A percentile compares a stretch with the other conserved stretches of the same genome.
phyloP scores from a whole-genome alignment of 1,140 invertebrate genomes.

The Drosophila yakuba region DNA sequence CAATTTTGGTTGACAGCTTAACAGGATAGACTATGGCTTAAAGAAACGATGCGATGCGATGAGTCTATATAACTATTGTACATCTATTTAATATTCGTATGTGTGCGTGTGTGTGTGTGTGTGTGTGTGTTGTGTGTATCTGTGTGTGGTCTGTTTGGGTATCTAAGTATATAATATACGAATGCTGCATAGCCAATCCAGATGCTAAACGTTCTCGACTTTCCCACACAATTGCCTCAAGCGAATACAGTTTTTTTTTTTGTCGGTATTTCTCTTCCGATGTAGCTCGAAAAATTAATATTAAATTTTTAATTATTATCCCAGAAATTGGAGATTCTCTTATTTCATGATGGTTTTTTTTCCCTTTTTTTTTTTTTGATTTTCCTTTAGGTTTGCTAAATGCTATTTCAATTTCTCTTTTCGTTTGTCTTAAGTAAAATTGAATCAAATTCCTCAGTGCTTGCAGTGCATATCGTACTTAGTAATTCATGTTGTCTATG shows the following conservation, averaged over 20 bases:
- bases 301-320: conserved; percentile 25
- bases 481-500: conserved; percentile 55
- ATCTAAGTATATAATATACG: conserved; percentile 20
- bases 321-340: conserved; percentile 31
- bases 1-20: conserved; percentile 11
- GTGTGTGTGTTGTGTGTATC: conserved; percentile 9
- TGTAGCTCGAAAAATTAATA: conserved; percentile 40
- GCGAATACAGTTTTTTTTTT: conserved; percentile 9
- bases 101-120: conserved; percentile 10
- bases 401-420: conserved; percentile 75
- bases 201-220: conserved; percentile 40
- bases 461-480: conserved; percentile 84
- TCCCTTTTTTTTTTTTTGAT: not conserved
- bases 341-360: not conserved
- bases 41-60: conserved; percentile 8
- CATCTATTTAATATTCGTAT: conserved; percentile 18
- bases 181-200: conserved; percentile 45
- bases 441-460: conserved; percentile 85
- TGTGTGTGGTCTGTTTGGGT: conserved; percentile 1
- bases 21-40: conserved; percentile 17
- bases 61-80: conserved; percentile 29
- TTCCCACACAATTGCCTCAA: conserved; percentile 29
- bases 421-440: conserved; percentile 82
- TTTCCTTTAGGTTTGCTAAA: conserved; percentile 23
- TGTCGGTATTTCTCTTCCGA: conserved; percentile 10